Percentiles rank a stretch among this genome's conserved stretches.
These are phyloP conservation scores for Coendou prehensilis DNA, from an alignment of 2,797 vertebrate species.

Conservation along the genomic window DNA sequence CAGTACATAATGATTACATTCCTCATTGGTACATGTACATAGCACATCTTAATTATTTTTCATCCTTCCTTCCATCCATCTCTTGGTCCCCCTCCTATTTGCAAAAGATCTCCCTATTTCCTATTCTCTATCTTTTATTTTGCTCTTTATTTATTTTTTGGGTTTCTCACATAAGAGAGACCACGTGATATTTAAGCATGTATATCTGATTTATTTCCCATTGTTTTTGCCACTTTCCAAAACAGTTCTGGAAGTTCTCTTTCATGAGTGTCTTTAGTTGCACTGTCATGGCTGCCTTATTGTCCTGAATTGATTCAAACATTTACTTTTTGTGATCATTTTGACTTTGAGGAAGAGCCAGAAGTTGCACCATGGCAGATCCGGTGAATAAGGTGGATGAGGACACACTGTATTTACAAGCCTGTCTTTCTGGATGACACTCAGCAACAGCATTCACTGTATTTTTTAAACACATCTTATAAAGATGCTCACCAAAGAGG, in stretches of 20 bases:
- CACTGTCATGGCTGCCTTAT: neutral
- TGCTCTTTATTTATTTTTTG: neutral
- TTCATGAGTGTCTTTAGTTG: neutral
- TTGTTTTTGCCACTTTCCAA: neutral
- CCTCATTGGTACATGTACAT: neutral
- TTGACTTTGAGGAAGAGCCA: neutral
- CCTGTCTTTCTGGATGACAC: neutral
- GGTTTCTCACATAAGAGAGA: neutral
- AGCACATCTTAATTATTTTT: neutral
- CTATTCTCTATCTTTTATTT: neutral
- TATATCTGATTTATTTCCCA: neutral
- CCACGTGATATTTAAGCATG: neutral
- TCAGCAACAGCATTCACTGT: neutral
- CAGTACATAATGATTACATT: neutral
- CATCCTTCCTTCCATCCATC: neutral
- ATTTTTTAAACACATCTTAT: neutral
- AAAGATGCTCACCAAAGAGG: neutral
- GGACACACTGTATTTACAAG: neutral
- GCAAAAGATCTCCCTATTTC: neutral
- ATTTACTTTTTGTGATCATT: neutral
- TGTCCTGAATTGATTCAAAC: neutral
- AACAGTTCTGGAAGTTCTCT: neutral
- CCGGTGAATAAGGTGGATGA: neutral
- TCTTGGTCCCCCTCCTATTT: neutral
- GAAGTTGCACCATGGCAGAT: neutral